Evolutionary conservation across 2,797 vertebrate species (phyloP).

Genomic region (Ctenochaetus hawaiiensis): DNA sequence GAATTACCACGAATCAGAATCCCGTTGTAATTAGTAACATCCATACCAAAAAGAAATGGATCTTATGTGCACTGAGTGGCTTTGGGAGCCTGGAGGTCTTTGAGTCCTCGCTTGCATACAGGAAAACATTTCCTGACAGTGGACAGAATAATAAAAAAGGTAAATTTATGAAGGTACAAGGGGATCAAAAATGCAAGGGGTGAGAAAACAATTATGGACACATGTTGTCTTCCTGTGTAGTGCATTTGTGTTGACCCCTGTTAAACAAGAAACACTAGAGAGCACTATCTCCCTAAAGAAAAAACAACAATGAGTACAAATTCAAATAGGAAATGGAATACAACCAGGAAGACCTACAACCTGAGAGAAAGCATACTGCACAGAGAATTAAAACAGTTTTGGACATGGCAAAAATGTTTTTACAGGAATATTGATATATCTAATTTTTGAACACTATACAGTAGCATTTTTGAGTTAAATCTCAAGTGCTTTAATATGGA

Average conservation of each 20-base stretch:
- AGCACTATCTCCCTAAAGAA: conserved; percentile 59
- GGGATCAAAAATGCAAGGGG: conserved; percentile 75
- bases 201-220: conserved; percentile 68
- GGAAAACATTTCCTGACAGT: conserved; percentile 66
- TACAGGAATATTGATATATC: conserved; percentile 13
- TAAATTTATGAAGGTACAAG: conserved; percentile 59
- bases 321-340: conserved; percentile 17
- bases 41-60: conserved; percentile 16
- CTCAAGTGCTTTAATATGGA: not conserved
- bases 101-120: conserved; percentile 56
- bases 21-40: conserved; percentile 21
- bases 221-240: conserved; percentile 63
- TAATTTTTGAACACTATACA: conserved; percentile 48
- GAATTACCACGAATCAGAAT: conserved; percentile 30
- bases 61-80: conserved; percentile 40
- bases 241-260: conserved; percentile 65
- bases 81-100: conserved; percentile 41
- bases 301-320: conserved; percentile 38
- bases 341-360: conserved; percentile 52
- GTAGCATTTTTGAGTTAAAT: conserved; percentile 53
- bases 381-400: conserved; percentile 52
- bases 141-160: conserved; percentile 65
- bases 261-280: conserved; percentile 73
- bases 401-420: conserved; percentile 38
- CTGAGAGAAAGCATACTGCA: conserved; percentile 61